Conservation (phyloP, 2,113 vertebrate genomes). For the Lamprotornis superbus region DNA sequence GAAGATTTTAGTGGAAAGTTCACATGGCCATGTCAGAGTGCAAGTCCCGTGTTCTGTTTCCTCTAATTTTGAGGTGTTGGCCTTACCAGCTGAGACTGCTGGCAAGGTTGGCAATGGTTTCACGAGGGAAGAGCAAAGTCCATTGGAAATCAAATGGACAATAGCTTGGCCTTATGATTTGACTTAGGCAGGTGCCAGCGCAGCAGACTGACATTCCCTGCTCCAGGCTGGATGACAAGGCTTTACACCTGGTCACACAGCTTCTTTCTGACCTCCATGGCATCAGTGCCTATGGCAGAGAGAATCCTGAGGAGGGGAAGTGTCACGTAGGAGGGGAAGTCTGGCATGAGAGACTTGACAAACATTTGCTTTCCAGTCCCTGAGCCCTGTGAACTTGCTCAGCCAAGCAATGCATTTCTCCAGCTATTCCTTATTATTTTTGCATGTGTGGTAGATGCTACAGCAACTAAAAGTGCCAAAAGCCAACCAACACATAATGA, state of each 20-base stretch:
- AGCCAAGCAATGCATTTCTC: neutral
- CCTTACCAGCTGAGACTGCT: neutral
- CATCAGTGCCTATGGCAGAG: neutral
- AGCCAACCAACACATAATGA: neutral
- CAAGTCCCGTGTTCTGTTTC: neutral
- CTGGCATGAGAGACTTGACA: neutral
- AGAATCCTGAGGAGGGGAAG: neutral
- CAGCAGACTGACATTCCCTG: neutral
- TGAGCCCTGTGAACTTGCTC: neutral
- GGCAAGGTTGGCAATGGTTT: neutral
- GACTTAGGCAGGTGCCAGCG: rapidly evolving
- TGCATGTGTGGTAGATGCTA: neutral
- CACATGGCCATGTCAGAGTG: neutral
- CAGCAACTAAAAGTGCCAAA: neutral
- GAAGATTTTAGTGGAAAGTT: neutral
- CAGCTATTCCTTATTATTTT: neutral
- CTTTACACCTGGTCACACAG: neutral
- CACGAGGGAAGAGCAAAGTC: neutral
- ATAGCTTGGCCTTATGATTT: neutral
- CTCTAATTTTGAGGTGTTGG: neutral
- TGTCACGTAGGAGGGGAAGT: neutral
- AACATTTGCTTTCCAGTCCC: neutral
- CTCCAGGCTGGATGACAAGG: neutral
- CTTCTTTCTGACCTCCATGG: neutral
- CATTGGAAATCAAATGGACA: neutral